Evolutionary conservation across 1,140 invertebrate genomes (phyloP), one percentile per base, ranked within the genome.

Genomic region (Hycleus phaleratus): DNA sequence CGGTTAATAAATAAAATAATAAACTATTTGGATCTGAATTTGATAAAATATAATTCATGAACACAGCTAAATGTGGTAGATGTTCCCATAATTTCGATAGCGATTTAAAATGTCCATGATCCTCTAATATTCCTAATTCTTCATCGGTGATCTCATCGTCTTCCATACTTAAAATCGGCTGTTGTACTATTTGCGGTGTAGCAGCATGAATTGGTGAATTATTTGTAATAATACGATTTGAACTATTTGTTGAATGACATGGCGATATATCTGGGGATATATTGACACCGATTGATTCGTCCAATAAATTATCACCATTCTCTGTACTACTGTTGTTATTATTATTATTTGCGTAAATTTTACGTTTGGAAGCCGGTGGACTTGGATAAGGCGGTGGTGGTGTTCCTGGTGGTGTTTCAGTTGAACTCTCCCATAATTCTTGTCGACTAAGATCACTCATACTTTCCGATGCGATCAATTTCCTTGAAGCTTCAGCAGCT

Each of bases 151-250:
- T 86, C 67, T 95, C 92, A 70, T 95, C 93, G 71, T 95, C 93
- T 73, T 97, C 93, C 89, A 95, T 95, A 24, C 90, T 91, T 66
- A 95, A 92, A 47, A 96, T 95, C 38, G 86, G 82, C 66, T 85
- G 80, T 66, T 90, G 87, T 58, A 79, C 76, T 42, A 57, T 63
- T 46, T 66, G 68, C 26, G 70, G 60, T 26, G 58, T 70, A 45
- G 71, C 69, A n/a, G 70, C 69, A 39, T 70, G 64, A 42, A 73
- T 73, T 12, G 67, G 70, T 26, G 70, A 71, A 64, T 56, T 71
- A 53, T 70, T 70, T 43, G 60, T 60, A 26, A 68, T 53, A 47
- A 65, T 40, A 39, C 58, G 38, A 52, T 42, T 53, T 42, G 61
- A 51, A 61, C 38, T 60, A 55, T 53, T 67, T 18, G 18, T 18